Conservation (phyloP, 2,113 vertebrate genomes). For the Neolamprologus cancellatus region DNA sequence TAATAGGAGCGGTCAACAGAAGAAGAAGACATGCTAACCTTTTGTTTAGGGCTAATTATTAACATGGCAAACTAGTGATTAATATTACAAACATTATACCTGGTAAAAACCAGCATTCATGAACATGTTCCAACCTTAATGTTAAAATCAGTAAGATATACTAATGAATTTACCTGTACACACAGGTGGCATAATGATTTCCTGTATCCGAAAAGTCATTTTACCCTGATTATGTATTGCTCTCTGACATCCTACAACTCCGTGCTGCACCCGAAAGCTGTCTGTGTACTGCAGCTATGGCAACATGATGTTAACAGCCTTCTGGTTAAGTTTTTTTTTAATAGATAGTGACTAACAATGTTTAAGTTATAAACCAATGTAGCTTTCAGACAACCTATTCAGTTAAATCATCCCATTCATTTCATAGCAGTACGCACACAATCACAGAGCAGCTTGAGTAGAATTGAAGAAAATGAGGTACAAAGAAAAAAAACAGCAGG, state of each 20-base stretch:
- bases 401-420: background rate
- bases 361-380: background rate
- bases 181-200: background rate
- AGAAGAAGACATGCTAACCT: background rate
- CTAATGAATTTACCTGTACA: background rate
- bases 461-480: background rate
- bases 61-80: background rate
- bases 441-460: background rate
- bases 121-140: background rate
- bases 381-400: background rate
- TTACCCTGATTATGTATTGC: background rate
- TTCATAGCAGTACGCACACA: background rate
- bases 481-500: background rate
- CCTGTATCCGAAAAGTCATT: background rate
- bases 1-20: background rate
- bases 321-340: background rate
- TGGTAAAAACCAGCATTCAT: background rate
- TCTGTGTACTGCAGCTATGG: background rate
- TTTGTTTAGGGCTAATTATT: background rate
- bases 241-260: background rate
- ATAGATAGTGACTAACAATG: background rate
- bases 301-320: background rate
- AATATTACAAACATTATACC: background rate
- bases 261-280: background rate
- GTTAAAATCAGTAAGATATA: background rate